Percentiles rank a stretch among this genome's conserved stretches.
These are phyloP conservation scores for Sarcophaga rosellei DNA, from an alignment of 2,888 invertebrate genomes.

Conservation along the genomic window DNA sequence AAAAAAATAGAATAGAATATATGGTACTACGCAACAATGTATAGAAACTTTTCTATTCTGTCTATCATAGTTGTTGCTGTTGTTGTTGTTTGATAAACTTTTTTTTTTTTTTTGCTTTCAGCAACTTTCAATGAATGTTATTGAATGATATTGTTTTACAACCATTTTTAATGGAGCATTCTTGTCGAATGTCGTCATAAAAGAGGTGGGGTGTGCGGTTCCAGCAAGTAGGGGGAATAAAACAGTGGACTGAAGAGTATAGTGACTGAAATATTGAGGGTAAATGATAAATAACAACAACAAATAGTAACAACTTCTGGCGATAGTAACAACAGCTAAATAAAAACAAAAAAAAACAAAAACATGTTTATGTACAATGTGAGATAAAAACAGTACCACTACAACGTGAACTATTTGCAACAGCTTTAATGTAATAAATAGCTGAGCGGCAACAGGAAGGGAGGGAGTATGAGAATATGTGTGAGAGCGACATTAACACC, in stretches of 20 bases:
- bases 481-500: too few relatives aligned
- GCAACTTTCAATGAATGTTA: slow-evolving; percentile 19
- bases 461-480: too few relatives aligned
- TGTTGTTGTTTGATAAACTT: not conserved
- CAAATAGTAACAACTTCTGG: not conserved
- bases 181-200: not conserved
- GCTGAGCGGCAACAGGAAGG: too few relatives aligned
- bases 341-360: not conserved
- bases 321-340: not conserved
- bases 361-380: not conserved
- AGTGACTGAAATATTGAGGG: not conserved
- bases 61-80: not conserved
- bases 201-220: not conserved
- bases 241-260: not conserved
- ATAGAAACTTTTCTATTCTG: not conserved
- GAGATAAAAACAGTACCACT: too few relatives aligned
- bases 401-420: too few relatives aligned
- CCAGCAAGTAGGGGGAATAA: not conserved
- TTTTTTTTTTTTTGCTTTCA: not conserved
- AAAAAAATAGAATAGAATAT: not conserved
- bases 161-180: slow-evolving; percentile 7
- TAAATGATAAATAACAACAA: not conserved
- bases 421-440: too few relatives aligned
- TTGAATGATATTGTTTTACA: slow-evolving; percentile 7
- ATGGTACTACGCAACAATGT: not conserved